A percentile compares a stretch with the other conserved stretches of the same genome.
phyloP scores from a whole-genome alignment of 2,888 invertebrate genomes.

The Lasioglossum leucozonium region DNA sequence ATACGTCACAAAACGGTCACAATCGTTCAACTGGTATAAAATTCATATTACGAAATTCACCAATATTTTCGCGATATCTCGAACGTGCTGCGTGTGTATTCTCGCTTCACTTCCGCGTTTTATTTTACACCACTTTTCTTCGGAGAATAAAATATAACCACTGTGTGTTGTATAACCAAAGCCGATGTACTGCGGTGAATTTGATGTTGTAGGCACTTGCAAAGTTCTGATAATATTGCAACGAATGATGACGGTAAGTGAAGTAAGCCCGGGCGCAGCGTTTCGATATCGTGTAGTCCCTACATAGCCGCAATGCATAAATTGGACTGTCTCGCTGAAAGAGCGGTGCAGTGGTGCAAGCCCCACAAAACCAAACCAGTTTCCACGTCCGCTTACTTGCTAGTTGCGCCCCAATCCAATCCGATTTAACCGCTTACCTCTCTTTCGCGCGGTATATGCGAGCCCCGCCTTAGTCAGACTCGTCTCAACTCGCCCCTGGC shows the following conservation, averaged over 20 bases:
- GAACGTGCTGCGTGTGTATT: slow-evolving; percentile 30
- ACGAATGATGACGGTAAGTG: slow-evolving; percentile 72
- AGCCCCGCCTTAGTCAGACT: slow-evolving; percentile 80
- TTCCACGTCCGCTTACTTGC: slow-evolving; percentile 76
- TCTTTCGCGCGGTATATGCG: slow-evolving; percentile 78
- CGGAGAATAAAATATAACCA: slow-evolving; percentile 51
- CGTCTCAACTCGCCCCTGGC: slow-evolving; percentile 64
- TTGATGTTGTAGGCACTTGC: slow-evolving; percentile 81
- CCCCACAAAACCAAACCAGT: slow-evolving; percentile 84
- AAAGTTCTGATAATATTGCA: slow-evolving; percentile 76
- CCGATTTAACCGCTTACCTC: slow-evolving; percentile 82
- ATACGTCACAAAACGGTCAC: slow-evolving; percentile 69
- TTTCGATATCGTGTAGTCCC: slow-evolving; percentile 83
- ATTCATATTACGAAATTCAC: slow-evolving; percentile 74
- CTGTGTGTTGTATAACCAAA: slow-evolving; percentile 52
- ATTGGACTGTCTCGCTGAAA: slow-evolving; percentile 84
- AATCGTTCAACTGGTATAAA: slow-evolving; percentile 65
- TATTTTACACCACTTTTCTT: slow-evolving; percentile 27
- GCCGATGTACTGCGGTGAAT: slow-evolving; percentile 69
- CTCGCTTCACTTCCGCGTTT: slow-evolving; percentile 45
- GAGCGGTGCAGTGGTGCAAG: slow-evolving; percentile 84
- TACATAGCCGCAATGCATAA: slow-evolving; percentile 85
- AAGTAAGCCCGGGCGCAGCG: slow-evolving; percentile 79
- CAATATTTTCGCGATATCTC: slow-evolving; percentile 38
- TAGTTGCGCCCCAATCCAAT: slow-evolving; percentile 82